Percentiles rank a stretch among this genome's conserved stretches.
These are phyloP conservation scores for Adineta ricciae DNA, from an alignment of 2,888 invertebrate species.

Conservation along the genomic window DNA sequence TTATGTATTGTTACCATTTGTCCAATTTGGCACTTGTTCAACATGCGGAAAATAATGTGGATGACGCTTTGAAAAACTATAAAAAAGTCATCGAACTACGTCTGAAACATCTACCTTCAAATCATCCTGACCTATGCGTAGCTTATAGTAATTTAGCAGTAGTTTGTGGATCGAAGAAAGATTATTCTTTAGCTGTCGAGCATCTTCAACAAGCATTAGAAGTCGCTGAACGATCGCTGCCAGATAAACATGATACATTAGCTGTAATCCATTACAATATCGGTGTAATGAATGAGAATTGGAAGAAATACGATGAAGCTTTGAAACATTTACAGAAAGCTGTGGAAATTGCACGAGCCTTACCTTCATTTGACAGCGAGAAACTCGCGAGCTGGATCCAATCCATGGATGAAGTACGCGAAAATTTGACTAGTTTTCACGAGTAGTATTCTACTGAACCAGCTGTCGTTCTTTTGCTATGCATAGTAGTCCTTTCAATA, in stretches of 20 bases:
- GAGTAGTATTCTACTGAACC: too few relatives aligned
- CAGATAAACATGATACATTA: background rate
- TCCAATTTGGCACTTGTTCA: background rate
- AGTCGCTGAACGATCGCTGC: background rate
- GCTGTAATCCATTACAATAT: background rate
- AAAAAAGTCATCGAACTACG: background rate
- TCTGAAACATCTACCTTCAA: background rate
- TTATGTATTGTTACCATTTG: background rate
- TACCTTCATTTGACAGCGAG: background rate
- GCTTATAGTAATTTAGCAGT: background rate
- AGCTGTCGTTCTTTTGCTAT: too few relatives aligned
- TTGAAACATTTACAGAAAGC: background rate
- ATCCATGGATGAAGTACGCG: background rate
- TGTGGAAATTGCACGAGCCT: background rate
- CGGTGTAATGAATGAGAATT: background rate
- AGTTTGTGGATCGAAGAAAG: background rate
- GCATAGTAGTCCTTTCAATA: too few relatives aligned
- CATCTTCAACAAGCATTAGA: background rate
- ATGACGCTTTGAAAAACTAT: background rate
- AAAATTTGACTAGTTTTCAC: too few relatives aligned
- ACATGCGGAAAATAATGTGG: background rate
- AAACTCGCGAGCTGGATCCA: background rate
- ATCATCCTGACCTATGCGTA: background rate
- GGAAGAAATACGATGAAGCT: background rate
- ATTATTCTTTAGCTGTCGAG: background rate